Percentiles rank a stretch among this genome's conserved stretches.
Evolutionary conservation across 2,888 invertebrate species (phyloP).

Genomic region (Himalopsyche kuldschensis): DNA sequence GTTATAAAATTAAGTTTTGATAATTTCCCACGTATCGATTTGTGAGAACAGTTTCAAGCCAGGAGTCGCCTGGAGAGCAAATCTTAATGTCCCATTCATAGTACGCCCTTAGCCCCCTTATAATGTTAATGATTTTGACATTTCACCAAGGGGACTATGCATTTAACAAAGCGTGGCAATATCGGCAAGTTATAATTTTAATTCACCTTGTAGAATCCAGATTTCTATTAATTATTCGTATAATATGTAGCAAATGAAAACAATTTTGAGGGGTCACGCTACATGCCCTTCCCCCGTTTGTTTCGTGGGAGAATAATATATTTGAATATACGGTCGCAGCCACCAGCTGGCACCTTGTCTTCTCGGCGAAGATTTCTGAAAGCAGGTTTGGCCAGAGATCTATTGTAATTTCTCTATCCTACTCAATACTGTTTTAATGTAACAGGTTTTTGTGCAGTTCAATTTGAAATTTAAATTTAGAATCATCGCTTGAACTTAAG

Average conservation of each 20-base stretch:
- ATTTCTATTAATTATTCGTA: neutral
- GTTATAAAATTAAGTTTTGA: neutral
- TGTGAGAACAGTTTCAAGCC: slow-evolving; percentile 12
- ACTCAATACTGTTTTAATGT: neutral
- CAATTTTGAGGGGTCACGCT: neutral
- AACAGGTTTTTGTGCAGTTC: neutral
- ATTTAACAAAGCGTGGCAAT: slow-evolving; percentile 1
- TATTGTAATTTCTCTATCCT: neutral
- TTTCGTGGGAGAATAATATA: slow-evolving; percentile 19
- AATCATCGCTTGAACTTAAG: neutral
- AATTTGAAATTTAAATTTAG: neutral
- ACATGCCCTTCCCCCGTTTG: neutral
- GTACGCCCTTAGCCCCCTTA: slow-evolving; percentile 1
- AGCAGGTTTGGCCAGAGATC: slow-evolving; percentile 12
- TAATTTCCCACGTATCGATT: slow-evolving; percentile 27
- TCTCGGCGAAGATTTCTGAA: neutral
- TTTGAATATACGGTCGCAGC: neutral
- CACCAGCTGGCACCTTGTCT: slow-evolving; percentile 5
- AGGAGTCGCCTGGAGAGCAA: slow-evolving; percentile 7
- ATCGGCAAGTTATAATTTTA: neutral
- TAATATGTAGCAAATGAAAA: slow-evolving; percentile 6
- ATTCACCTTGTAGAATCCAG: slow-evolving; percentile 7
- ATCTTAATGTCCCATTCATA: slow-evolving; percentile 3
- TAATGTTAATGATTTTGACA: slow-evolving; percentile 11
- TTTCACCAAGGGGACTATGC: slow-evolving; percentile 6